Evolutionary conservation across 2,113 vertebrate genomes (phyloP).

Genomic region (Brachypodius melanocephalos): DNA sequence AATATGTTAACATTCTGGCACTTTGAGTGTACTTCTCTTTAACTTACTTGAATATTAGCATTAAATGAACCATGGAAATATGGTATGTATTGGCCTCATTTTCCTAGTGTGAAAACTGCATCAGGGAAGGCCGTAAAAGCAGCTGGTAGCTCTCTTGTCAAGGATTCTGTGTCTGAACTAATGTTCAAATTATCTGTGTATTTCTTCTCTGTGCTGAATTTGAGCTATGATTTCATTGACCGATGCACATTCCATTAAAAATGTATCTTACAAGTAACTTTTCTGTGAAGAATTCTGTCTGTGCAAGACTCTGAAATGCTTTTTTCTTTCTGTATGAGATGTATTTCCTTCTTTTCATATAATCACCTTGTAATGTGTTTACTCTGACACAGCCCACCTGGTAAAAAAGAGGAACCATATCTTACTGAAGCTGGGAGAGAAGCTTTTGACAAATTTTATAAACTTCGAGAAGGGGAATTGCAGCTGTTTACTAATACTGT

Average conservation of each 20-base stretch:
- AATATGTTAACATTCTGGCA: neutral
- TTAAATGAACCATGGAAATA: neutral
- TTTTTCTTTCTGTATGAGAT: neutral
- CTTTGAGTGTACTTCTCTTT: neutral
- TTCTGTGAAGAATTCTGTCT: neutral
- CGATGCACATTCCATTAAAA: neutral
- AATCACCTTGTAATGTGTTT: neutral
- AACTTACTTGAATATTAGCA: neutral
- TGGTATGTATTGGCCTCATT: neutral
- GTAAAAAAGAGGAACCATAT: conserved; percentile 86
- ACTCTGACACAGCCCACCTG: conserved; percentile 80
- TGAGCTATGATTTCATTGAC: neutral
- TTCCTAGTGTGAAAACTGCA: neutral
- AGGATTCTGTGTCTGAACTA: neutral
- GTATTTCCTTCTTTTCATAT: neutral
- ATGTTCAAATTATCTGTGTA: neutral
- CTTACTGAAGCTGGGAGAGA: conserved; percentile 92
- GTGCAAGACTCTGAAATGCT: neutral
- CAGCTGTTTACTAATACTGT: conserved; percentile 77
- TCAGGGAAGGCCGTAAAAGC: neutral
- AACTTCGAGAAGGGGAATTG: conserved; percentile 83
- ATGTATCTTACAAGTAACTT: neutral
- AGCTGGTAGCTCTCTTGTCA: neutral
- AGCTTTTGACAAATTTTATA: conserved; percentile 90
- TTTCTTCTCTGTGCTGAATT: neutral